phyloP scores from a whole-genome alignment of 2,113 vertebrate species.

The Sporophila hypoxantha region DNA sequence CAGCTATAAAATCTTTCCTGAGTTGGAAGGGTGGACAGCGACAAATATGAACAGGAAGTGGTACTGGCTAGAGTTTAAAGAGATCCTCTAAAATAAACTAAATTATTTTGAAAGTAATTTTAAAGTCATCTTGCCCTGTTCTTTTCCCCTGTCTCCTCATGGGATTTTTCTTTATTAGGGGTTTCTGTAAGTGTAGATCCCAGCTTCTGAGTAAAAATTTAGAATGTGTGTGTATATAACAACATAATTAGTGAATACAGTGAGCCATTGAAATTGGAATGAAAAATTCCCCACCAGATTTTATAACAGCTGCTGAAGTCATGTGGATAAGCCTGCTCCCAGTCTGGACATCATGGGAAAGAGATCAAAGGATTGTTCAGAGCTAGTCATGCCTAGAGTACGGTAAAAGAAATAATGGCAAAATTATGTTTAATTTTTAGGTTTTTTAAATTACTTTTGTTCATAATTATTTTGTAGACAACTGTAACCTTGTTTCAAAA shows the following conservation, averaged over 20 bases:
- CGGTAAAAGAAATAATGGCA: not conserved
- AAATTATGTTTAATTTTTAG: not conserved
- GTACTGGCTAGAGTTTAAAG: not conserved
- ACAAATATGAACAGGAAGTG: not conserved
- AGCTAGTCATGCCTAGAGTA: not conserved
- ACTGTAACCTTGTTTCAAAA: constrained; percentile 32
- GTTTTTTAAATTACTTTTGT: not conserved
- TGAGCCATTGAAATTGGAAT: constrained; percentile 12
- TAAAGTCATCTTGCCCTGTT: not conserved
- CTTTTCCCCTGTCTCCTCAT: not conserved
- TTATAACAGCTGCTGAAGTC: constrained; percentile 27
- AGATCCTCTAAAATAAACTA: not conserved
- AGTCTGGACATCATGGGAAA: constrained; percentile 18
- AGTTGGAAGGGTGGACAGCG: not conserved
- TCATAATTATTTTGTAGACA: constrained; percentile 2
- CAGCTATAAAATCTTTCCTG: not conserved
- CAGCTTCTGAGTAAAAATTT: not conserved
- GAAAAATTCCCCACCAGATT: constrained; percentile 10
- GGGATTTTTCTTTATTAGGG: not conserved
- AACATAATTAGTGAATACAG: constrained; percentile 10
- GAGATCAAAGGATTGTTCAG: constrained; percentile 18
- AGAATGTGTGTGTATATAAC: not conserved
- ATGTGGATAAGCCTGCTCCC: constrained; percentile 25
- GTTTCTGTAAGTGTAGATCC: not conserved
- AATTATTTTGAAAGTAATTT: not conserved